A percentile compares a stretch with the other conserved stretches of the same genome.
Conservation (phyloP, 2,113 vertebrate species). For the Corythornis vintsioides region DNA sequence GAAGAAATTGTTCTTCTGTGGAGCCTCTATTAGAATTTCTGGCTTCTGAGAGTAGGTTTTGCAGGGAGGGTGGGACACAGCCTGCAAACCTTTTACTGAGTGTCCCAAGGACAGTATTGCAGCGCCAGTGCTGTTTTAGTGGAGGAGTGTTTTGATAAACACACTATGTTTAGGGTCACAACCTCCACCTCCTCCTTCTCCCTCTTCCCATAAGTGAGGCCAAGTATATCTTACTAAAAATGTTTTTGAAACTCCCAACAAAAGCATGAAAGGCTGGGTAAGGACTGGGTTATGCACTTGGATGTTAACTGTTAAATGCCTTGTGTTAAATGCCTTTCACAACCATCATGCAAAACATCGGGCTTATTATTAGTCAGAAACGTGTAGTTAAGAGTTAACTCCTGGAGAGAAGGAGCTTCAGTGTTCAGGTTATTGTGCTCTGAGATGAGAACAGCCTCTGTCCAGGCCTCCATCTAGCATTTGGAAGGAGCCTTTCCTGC, state of each 20-base stretch:
- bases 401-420: not conserved
- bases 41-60: not conserved
- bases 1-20: not conserved
- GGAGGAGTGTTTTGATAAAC: slow-evolving; percentile 40
- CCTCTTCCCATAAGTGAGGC: slow-evolving; percentile 25
- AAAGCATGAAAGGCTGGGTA: not conserved
- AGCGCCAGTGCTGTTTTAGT: not conserved
- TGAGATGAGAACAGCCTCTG: not conserved
- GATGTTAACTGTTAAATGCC: not conserved
- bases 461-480: fast-evolving
- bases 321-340: not conserved
- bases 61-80: not conserved
- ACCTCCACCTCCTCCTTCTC: slow-evolving; percentile 47
- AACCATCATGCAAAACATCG: not conserved
- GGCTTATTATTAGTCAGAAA: slow-evolving; percentile 26
- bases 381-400: not conserved
- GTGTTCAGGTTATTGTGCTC: not conserved
- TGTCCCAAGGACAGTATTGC: not conserved
- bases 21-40: not conserved
- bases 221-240: slow-evolving; percentile 17
- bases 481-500: not conserved
- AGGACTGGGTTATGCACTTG: not conserved
- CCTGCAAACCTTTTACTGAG: not conserved
- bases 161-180: slow-evolving; percentile 21
- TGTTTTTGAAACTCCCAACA: not conserved